Percentiles rank a stretch among this genome's conserved stretches.
Conservation (phyloP, 2,888 invertebrate genomes). For the Pollenia amentaria region DNA sequence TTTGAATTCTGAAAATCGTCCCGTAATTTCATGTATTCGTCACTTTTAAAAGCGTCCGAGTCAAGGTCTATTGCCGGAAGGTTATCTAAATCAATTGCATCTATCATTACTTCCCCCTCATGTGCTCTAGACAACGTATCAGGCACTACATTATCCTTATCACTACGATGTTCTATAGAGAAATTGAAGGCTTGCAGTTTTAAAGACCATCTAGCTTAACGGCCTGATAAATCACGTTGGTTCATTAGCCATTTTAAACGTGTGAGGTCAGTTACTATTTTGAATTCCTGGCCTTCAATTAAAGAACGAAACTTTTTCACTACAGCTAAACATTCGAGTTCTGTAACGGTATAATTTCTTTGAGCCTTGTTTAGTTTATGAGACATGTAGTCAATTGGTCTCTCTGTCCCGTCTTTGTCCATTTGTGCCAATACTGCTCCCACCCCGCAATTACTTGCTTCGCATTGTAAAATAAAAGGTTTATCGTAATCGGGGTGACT, state of each 20-base stretch:
- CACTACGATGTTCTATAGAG: no score
- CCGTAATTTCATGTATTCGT: neutral
- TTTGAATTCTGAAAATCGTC: neutral
- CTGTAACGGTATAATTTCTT: neutral
- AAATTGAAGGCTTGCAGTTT: neutral
- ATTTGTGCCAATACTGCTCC: no score
- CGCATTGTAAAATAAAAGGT: no score
- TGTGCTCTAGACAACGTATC: no score
- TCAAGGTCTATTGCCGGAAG: neutral
- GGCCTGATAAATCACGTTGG: no score
- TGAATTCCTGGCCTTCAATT: neutral
- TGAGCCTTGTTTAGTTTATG: no score
- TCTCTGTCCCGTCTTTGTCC: neutral
- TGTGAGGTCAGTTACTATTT: neutral
- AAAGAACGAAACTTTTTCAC: slow-evolving; percentile 18
- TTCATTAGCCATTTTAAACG: slow-evolving; percentile 2
- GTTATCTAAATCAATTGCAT: neutral
- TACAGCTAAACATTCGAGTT: slow-evolving; percentile 20
- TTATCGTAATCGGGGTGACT: no score
- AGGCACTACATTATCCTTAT: no score
- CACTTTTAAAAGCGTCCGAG: slow-evolving; percentile 2
- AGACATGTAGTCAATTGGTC: neutral
- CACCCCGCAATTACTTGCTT: no score
- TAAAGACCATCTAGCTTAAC: neutral
- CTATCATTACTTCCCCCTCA: neutral